These are phyloP conservation scores for Sycophila texana DNA, from an alignment of 2,888 invertebrate genomes.

Conservation along the genomic window DNA sequence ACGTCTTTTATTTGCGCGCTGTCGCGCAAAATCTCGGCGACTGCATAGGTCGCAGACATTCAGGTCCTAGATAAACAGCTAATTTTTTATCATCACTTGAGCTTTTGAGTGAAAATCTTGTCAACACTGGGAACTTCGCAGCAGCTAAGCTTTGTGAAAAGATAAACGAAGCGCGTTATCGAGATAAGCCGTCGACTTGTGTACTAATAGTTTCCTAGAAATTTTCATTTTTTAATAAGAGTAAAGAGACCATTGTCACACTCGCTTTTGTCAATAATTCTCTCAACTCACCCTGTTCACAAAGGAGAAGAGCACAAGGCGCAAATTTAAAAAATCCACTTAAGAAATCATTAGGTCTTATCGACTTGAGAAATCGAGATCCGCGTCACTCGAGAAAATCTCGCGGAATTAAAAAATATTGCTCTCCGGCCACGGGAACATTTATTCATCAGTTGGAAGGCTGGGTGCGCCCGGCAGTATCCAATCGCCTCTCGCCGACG, in stretches of 20 bases:
- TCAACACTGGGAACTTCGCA: conserved; percentile 7
- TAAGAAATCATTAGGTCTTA: not conserved
- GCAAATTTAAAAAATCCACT: not conserved
- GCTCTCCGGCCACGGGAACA: no score
- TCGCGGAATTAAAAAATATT: no score
- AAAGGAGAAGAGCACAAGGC: no score
- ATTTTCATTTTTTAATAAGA: not conserved
- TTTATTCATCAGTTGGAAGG: no score
- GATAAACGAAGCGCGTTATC: conserved; percentile 4
- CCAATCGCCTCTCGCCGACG: no score
- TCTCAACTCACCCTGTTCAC: not conserved
- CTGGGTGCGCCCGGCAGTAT: no score
- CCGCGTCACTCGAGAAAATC: no score
- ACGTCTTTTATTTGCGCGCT: conserved; percentile 1
- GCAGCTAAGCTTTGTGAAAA: conserved; percentile 1
- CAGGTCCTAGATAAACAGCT: not conserved
- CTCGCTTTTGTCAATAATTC: not conserved
- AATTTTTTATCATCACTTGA: conserved; percentile 16
- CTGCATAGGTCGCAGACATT: no score
- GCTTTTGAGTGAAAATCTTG: conserved; percentile 18
- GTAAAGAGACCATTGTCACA: not conserved
- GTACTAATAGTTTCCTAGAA: not conserved
- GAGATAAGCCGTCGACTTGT: not conserved
- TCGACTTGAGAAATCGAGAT: no score
- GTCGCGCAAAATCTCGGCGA: no score